Percentiles rank a stretch among this genome's conserved stretches.
Conservation (phyloP, 2,797 vertebrate genomes). For the Oreochromis mossambicus region DNA sequence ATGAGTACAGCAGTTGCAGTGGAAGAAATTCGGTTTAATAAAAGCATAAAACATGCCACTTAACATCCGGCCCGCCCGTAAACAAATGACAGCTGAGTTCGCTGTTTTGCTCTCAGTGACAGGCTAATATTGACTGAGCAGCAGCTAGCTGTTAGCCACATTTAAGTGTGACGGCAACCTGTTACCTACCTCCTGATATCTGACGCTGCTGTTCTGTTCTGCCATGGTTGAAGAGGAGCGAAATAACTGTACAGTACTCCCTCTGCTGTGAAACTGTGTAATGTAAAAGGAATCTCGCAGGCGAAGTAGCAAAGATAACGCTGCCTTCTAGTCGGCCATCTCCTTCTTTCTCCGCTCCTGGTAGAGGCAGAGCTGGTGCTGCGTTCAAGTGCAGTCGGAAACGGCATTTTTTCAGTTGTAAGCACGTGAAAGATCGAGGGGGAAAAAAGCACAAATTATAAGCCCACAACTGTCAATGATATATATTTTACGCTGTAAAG, state of each 20-base stretch:
- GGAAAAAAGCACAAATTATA: accelerated
- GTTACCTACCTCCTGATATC: constrained; percentile 73
- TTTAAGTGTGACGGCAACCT: not conserved
- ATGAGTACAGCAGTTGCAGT: not conserved
- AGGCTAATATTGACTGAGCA: constrained; percentile 20
- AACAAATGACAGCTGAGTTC: constrained; percentile 8
- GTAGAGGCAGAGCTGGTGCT: not conserved
- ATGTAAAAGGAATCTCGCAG: not conserved
- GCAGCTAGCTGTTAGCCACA: constrained; percentile 16
- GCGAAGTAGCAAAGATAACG: not conserved
- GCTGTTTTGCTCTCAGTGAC: constrained; percentile 4
- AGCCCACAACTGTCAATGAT: not conserved
- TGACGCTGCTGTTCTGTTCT: constrained; percentile 70
- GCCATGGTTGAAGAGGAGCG: constrained; percentile 57
- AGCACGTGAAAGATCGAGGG: not conserved
- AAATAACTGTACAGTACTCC: not conserved
- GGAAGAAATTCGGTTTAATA: accelerated
- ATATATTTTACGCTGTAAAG: not conserved
- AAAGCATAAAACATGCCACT: accelerated
- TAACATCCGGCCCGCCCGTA: not conserved
- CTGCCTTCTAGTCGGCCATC: constrained; percentile 61
- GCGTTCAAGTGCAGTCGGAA: constrained; percentile 13
- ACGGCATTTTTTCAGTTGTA: accelerated
- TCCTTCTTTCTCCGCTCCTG: constrained; percentile 28
- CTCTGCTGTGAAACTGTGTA: not conserved